phyloP scores from a whole-genome alignment of 1,140 invertebrate genomes.

The Tetragnatha versicolor region DNA sequence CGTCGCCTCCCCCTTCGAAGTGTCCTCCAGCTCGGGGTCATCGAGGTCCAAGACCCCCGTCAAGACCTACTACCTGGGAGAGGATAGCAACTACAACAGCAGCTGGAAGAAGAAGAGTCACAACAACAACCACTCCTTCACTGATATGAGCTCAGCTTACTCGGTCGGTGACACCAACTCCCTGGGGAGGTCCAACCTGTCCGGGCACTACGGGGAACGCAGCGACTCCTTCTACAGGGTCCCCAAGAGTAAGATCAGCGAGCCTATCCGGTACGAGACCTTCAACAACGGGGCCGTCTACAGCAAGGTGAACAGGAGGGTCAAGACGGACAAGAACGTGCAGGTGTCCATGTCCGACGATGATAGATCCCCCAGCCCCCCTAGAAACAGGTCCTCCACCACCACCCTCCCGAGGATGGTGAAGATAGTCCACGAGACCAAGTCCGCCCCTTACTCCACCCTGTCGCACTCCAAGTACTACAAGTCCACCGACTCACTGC shows the following conservation, averaged over 20 bases:
- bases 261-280: slow-evolving; percentile 7
- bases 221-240: slow-evolving; percentile 30
- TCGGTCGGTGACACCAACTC: slow-evolving; percentile 31
- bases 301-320: not conserved
- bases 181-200: slow-evolving; percentile 20
- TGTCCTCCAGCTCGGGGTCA: slow-evolving; percentile 46
- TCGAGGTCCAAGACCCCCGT: slow-evolving; percentile 50
- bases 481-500: slow-evolving; percentile 44
- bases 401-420: slow-evolving; percentile 29
- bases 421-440: slow-evolving; percentile 17
- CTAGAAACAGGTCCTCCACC: not conserved
- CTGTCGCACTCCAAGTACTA: slow-evolving; percentile 43
- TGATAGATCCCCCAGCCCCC: slow-evolving; percentile 7
- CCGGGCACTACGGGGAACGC: slow-evolving; percentile 20
- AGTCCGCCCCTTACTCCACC: slow-evolving; percentile 19
- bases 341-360: slow-evolving; percentile 52
- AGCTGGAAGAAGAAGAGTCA: slow-evolving; percentile 30
- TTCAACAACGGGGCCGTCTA: slow-evolving; percentile 27
- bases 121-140: slow-evolving; percentile 10
- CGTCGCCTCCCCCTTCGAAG: slow-evolving; percentile 43
- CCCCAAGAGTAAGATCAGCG: slow-evolving; percentile 22
- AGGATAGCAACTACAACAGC: slow-evolving; percentile 48
- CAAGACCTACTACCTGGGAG: slow-evolving; percentile 49
- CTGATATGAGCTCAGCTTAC: slow-evolving; percentile 10
- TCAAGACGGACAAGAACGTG: slow-evolving; percentile 43